Base-by-base conservation (phyloP, 2,113 vertebrate species). In the Hystrix cristata region DNA sequence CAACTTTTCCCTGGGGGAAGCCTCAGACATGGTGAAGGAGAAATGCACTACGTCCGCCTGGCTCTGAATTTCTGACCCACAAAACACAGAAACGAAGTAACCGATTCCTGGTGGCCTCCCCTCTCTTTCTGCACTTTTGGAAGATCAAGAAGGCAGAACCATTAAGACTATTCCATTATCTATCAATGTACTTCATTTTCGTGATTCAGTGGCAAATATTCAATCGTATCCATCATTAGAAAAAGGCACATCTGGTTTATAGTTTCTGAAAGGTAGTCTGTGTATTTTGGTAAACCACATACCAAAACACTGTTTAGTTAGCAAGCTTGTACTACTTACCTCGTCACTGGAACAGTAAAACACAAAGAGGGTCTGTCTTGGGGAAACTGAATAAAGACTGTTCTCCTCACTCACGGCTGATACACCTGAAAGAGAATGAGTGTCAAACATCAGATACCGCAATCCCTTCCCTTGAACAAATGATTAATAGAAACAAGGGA, bases 111-210 rank as follows among this genome's bases (percentile, higher is more conserved):
- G 3, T n/a, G 34, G 10, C 13, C 23, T 95, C 11, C 46, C 29
- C 76, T 60, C 46, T 65, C 38, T 71, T 82, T 72, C 55, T 80
- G 51, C 19, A 92, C 67, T 59, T 71, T 27, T 51, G 3, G 38
- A 90, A 67, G 67, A 88, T 10, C 72, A n/a, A 85, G 65, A 92
- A 78, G 59, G 59, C 8, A 71, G 55, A 7, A 34, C 51, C 29
- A 57, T 87, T 59, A 76, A 80, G n/a, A 81, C 11, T 67, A 62
- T 87, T 88, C 92, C 31, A 88, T 85, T 95, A 82, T 94, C 91
- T 87, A 64, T 87, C 59, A 60, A 60, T 78, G 82, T 25, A 72
- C 7, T 29, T 34, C 29, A 55, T 87, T 92, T 87, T 81, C 43
- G 31, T 88, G 53, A 93, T 46, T 85, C 64, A 93, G 14, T 95